Evolutionary conservation across 2,888 invertebrate genomes (phyloP).

Genomic region (Hymenopus coronatus): DNA sequence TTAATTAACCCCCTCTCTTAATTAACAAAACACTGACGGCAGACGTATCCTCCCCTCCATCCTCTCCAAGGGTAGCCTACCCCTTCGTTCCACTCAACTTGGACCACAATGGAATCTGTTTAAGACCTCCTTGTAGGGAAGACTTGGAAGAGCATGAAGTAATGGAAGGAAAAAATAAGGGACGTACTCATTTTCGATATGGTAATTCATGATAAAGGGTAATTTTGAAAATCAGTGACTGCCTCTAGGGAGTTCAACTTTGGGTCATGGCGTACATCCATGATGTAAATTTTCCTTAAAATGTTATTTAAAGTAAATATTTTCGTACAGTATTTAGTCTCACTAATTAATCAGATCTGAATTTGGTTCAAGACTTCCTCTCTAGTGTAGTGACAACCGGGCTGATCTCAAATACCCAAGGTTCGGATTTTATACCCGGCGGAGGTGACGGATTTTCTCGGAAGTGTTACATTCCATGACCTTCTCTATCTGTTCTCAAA

Average conservation of each 20-base stretch:
- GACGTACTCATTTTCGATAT: neutral
- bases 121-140: neutral
- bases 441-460: no score
- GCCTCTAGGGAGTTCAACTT: neutral
- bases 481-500: no score
- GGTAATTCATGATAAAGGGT: neutral
- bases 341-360: neutral
- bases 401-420: no score
- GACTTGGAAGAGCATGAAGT: neutral
- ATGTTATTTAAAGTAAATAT: no score
- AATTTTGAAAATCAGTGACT: neutral
- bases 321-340: no score
- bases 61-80: neutral
- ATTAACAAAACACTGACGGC: constrained; percentile 35
- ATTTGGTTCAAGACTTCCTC: neutral
- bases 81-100: neutral
- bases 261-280: neutral
- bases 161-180: neutral
- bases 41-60: neutral
- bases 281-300: no score
- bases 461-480: no score
- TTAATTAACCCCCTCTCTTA: constrained; percentile 36
- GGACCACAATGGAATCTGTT: neutral
- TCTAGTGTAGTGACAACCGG: no score
- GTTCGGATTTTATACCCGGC: no score